Conservation (phyloP, 64 coral and sea anemone species). For the Catalaphyllia jardinei region DNA sequence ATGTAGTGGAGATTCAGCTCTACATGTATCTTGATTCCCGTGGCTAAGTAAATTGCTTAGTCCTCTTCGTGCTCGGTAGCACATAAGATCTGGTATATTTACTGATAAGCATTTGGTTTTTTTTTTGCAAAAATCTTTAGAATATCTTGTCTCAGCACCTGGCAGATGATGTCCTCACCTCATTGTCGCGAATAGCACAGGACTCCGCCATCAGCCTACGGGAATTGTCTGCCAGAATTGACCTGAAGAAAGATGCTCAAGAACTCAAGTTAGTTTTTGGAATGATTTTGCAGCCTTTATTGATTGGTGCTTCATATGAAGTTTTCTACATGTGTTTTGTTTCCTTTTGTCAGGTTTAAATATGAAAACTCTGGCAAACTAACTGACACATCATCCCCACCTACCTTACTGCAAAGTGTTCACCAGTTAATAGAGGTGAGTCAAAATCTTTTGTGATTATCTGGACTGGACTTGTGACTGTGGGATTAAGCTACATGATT, state of each 20-base stretch:
- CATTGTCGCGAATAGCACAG: slow-evolving; percentile 68
- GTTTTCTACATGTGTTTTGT: background rate
- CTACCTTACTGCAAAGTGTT: slow-evolving; percentile 86
- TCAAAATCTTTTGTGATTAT: background rate
- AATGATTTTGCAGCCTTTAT: too few relatives aligned
- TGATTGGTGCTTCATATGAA: too few relatives aligned
- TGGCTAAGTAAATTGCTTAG: too few relatives aligned
- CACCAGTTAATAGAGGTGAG: slow-evolving; percentile 95
- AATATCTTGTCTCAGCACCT: slow-evolving; percentile 61
- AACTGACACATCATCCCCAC: slow-evolving; percentile 88
- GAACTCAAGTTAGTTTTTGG: slow-evolving; percentile 84
- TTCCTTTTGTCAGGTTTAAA: slow-evolving; percentile 66
- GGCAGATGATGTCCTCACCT: slow-evolving; percentile 61
- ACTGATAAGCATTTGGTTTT: background rate
- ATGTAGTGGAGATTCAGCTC: too few relatives aligned
- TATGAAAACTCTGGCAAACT: slow-evolving; percentile 92
- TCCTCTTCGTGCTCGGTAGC: too few relatives aligned
- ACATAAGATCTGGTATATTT: background rate
- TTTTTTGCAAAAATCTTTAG: slow-evolving; percentile 16
- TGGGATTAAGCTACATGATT: too few relatives aligned
- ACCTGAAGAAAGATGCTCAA: slow-evolving; percentile 92
- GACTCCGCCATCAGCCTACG: slow-evolving; percentile 74
- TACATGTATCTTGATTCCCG: too few relatives aligned
- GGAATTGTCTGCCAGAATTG: slow-evolving; percentile 76
- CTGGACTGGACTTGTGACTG: too few relatives aligned